phyloP scores from a whole-genome alignment of 2,888 invertebrate genomes.

The Melieria crassipennis region DNA sequence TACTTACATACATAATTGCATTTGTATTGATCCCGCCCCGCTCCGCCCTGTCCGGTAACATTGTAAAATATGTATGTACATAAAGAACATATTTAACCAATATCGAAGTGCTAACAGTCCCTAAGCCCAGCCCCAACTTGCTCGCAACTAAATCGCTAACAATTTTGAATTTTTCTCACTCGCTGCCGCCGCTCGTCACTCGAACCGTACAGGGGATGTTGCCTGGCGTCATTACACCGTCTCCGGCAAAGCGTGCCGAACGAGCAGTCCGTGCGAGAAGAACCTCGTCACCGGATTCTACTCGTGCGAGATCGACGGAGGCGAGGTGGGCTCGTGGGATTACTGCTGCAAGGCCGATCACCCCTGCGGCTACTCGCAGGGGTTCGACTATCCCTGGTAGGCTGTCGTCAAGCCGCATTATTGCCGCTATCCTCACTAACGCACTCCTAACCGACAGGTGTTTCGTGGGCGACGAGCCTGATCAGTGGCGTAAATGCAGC shows the following conservation, averaged over 20 bases:
- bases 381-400: conserved; percentile 84
- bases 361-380: conserved; percentile 85
- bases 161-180: no score
- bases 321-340: conserved; percentile 79
- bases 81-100: no score
- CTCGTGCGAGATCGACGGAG: conserved; percentile 83
- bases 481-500: conserved; percentile 89
- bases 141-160: no score
- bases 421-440: background rate
- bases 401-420: conserved; percentile 6
- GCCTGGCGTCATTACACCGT: conserved; percentile 83
- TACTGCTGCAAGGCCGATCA: conserved; percentile 86
- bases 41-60: no score
- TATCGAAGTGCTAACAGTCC: no score
- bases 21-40: no score
- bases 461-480: conserved; percentile 79
- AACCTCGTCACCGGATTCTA: conserved; percentile 83
- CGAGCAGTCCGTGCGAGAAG: conserved; percentile 76
- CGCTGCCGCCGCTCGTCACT: background rate
- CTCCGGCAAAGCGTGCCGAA: conserved; percentile 80
- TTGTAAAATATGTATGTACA: no score
- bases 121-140: no score
- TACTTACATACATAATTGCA: no score
- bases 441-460: conserved; percentile 70
- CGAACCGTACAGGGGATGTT: conserved; percentile 63